Conservation (phyloP, 2,888 invertebrate genomes). For the Liodrosophila aerea region DNA sequence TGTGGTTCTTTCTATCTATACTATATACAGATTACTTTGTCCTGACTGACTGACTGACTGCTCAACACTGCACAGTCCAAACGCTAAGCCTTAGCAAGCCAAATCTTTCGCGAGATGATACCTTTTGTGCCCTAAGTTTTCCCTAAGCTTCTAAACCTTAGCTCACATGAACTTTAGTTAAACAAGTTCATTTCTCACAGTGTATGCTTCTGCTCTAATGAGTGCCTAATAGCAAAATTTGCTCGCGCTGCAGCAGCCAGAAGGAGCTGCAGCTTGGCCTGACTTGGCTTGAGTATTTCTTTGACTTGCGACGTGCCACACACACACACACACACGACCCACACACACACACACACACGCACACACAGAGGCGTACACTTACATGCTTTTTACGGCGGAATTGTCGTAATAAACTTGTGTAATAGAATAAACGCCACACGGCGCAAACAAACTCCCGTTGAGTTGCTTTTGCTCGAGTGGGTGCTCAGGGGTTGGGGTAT, state of each 20-base stretch:
- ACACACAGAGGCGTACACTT: constrained; percentile 12
- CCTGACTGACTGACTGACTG: too few relatives aligned
- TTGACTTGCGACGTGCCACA: constrained; percentile 25
- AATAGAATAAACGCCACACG: constrained; percentile 77
- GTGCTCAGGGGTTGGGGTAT: constrained; percentile 8
- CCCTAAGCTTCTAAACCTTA: too few relatives aligned
- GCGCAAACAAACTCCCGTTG: constrained; percentile 67
- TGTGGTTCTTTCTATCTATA: too few relatives aligned
- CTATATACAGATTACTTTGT: too few relatives aligned
- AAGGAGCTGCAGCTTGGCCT: constrained; percentile 23
- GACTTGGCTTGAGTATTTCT: constrained; percentile 14
- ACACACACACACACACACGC: too few relatives aligned
- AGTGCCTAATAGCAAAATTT: constrained; percentile 75
- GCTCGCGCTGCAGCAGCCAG: constrained; percentile 38
- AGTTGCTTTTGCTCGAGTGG: constrained; percentile 42
- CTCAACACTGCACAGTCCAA: too few relatives aligned
- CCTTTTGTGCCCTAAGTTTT: too few relatives aligned
- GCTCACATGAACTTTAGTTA: too few relatives aligned
- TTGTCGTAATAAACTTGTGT: constrained; percentile 78
- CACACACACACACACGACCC: too few relatives aligned
- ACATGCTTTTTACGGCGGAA: constrained; percentile 62
- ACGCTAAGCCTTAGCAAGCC: too few relatives aligned
- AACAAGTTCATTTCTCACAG: too few relatives aligned
- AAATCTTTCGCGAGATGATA: too few relatives aligned
- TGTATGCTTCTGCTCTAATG: constrained; percentile 71